Evolutionary conservation across 1,140 invertebrate species (phyloP).

Genomic region (Epicauta chinensis): DNA sequence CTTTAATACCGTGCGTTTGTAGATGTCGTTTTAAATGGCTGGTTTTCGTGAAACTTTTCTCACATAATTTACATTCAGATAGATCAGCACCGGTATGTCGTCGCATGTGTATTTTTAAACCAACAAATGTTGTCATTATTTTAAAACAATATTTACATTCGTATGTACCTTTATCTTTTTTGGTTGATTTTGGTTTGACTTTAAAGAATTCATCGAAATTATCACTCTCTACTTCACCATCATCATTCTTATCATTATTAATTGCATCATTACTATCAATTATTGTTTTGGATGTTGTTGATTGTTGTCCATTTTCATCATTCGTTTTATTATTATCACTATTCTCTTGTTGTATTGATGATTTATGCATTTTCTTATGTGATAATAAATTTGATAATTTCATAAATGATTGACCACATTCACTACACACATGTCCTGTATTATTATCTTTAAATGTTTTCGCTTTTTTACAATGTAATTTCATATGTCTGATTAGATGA

Average conservation of each 20-base stretch:
- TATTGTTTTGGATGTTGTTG: constrained; percentile 15
- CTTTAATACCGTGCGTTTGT: constrained; percentile 26
- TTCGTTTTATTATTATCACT: constrained; percentile 17
- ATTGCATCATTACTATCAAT: constrained; percentile 5
- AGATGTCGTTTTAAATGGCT: constrained; percentile 38
- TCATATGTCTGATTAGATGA: constrained; percentile 33
- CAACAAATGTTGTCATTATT: constrained; percentile 31
- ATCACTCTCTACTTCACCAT: constrained; percentile 20
- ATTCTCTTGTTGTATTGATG: not conserved
- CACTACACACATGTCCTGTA: constrained; percentile 43
- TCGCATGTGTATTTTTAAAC: constrained; percentile 36
- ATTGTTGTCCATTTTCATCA: constrained; percentile 15
- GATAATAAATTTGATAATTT: constrained; percentile 42
- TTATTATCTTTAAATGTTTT: constrained; percentile 22
- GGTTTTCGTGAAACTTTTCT: constrained; percentile 38
- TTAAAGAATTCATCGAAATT: constrained; percentile 8
- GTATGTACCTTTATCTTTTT: constrained; percentile 25
- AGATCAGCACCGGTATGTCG: constrained; percentile 34
- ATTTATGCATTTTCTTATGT: constrained; percentile 41
- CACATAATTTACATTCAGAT: constrained; percentile 35
- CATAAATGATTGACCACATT: constrained; percentile 46
- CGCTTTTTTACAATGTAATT: constrained; percentile 27
- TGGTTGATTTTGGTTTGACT: constrained; percentile 6
- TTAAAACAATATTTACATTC: constrained; percentile 37
- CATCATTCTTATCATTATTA: constrained; percentile 23